phyloP scores from a whole-genome alignment of 1,140 invertebrate species.

The Drosophila neocordata region DNA sequence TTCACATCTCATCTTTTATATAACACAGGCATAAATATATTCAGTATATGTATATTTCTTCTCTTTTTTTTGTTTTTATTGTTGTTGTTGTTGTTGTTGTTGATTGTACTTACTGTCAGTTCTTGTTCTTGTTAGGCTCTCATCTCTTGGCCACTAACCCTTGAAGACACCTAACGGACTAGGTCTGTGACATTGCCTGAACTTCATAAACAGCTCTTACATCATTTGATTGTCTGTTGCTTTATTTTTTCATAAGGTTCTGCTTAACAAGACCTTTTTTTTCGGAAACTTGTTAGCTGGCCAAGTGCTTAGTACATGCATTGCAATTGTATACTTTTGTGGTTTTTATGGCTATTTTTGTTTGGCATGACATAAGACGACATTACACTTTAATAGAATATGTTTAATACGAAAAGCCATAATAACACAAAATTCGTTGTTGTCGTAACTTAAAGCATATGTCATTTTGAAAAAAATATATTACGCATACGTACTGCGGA shows the following conservation, averaged over 20 bases:
- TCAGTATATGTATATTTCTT: too few relatives aligned
- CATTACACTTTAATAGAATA: constrained; percentile 65
- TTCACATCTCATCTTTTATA: constrained; percentile 5
- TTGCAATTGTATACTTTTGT: constrained; percentile 41
- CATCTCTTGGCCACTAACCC: constrained; percentile 26
- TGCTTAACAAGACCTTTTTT: constrained; percentile 17
- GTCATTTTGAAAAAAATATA: constrained; percentile 49
- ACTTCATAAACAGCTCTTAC: constrained; percentile 7
- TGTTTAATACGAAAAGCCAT: constrained; percentile 66
- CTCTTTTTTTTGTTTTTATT: too few relatives aligned
- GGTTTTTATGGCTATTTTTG: constrained; percentile 49
- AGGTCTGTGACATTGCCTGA: background rate
- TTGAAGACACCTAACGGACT: constrained; percentile 12
- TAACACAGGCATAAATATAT: constrained; percentile 1
- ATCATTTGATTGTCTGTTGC: background rate
- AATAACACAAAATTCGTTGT: constrained; percentile 33
- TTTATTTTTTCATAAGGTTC: constrained; percentile 25
- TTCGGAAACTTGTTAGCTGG: constrained; percentile 57
- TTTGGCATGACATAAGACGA: constrained; percentile 60
- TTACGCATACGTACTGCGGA: constrained; percentile 45
- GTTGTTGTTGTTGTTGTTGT: too few relatives aligned
- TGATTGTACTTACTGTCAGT: background rate
- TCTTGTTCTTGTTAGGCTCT: constrained; percentile 18
- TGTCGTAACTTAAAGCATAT: constrained; percentile 57
- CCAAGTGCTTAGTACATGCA: constrained; percentile 50